phyloP scores from a whole-genome alignment of 1,140 invertebrate genomes.

The Philopotamus ludificatus region DNA sequence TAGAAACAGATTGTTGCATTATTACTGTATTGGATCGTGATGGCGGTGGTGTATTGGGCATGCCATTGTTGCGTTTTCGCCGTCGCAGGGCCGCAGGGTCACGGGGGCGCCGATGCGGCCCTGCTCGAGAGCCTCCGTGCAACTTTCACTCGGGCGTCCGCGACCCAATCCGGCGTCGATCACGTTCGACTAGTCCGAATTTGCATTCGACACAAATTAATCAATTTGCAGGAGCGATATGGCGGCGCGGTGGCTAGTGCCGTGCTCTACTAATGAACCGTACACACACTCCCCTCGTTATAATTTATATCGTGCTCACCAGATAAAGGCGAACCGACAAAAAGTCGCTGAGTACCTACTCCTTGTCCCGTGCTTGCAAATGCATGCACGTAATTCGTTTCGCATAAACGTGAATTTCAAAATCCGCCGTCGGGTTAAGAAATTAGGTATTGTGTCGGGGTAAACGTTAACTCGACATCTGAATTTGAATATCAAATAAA shows the following conservation, averaged over 20 bases:
- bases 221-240: constrained; percentile 4
- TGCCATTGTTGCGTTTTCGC: constrained; percentile 23
- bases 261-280: constrained; percentile 6
- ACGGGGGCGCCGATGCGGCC: constrained; percentile 31
- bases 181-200: neutral
- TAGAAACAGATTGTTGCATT: constrained; percentile 41
- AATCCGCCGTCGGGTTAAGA: too few relatives aligned
- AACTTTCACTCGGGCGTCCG: constrained; percentile 28
- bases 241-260: neutral
- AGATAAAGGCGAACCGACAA: too few relatives aligned
- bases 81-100: constrained; percentile 17
- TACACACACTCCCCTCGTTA: neutral
- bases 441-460: too few relatives aligned
- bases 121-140: constrained; percentile 28
- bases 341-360: too few relatives aligned
- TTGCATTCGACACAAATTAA: constrained; percentile 18
- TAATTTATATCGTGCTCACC: too few relatives aligned
- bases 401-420: too few relatives aligned
- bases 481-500: too few relatives aligned
- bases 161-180: neutral
- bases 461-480: too few relatives aligned
- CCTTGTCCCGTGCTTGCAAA: too few relatives aligned
- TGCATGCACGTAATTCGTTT: too few relatives aligned
- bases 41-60: constrained; percentile 33
- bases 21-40: constrained; percentile 41